These are phyloP conservation scores for Stenolophus ochropezus DNA, from an alignment of 2,888 invertebrate species.

Conservation along the genomic window DNA sequence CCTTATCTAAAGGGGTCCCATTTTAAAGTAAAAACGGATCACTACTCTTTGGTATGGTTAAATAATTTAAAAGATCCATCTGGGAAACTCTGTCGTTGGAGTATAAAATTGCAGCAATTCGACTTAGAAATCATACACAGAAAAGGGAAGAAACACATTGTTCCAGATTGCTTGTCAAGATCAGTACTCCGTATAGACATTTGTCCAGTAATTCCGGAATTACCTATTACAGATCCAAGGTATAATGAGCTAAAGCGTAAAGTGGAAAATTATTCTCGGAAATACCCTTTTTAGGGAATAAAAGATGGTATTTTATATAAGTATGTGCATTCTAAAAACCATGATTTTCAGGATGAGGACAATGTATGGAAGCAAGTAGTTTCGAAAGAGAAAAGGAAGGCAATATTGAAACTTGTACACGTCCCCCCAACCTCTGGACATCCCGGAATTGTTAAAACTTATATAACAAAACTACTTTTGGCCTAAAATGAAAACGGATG, in stretches of 20 bases:
- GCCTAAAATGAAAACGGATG: constrained; percentile 44
- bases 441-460: constrained; percentile 20
- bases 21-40: too few relatives aligned
- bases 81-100: background rate
- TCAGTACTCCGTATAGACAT: background rate
- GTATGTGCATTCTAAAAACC: constrained; percentile 33
- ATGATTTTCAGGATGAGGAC: constrained; percentile 23
- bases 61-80: too few relatives aligned
- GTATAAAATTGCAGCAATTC: too few relatives aligned
- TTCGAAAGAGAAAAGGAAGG: constrained; percentile 53
- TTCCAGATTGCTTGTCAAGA: too few relatives aligned
- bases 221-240: background rate
- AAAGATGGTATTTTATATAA: constrained; percentile 61
- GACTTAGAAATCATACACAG: too few relatives aligned
- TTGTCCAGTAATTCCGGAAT: background rate
- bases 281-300: constrained; percentile 61
- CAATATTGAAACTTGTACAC: constrained; percentile 48
- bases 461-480: constrained; percentile 2
- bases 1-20: too few relatives aligned
- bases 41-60: too few relatives aligned
- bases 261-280: constrained; percentile 37
- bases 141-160: too few relatives aligned
- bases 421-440: constrained; percentile 56
- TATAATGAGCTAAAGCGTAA: background rate
- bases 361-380: constrained; percentile 58